A percentile compares a stretch with the other conserved stretches of the same genome.
Evolutionary conservation across 2,888 invertebrate species (phyloP).

Genomic region (Cryptocheilus praepositus): DNA sequence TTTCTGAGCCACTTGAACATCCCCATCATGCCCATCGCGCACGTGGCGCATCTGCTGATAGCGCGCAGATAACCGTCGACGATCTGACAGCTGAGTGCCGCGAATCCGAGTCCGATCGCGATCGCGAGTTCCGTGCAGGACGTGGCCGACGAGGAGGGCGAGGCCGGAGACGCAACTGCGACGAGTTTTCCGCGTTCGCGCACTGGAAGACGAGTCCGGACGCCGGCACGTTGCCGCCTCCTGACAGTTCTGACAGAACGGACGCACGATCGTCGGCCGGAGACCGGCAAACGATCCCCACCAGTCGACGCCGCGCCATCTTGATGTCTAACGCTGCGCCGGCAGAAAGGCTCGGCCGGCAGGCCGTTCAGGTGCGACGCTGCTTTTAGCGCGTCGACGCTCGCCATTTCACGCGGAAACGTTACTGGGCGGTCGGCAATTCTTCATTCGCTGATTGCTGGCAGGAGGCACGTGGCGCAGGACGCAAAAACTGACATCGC

Average conservation of each 20-base stretch:
- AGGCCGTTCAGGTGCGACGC: too few species aligned
- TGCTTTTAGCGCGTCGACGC: too few species aligned
- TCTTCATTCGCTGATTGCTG: too few species aligned
- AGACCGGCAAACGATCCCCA: slow-evolving; percentile 29
- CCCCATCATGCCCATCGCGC: slow-evolving; percentile 65
- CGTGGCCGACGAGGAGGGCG: slow-evolving; percentile 1
- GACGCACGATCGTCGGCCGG: slow-evolving; percentile 16
- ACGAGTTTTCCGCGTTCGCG: slow-evolving; percentile 22
- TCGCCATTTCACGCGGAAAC: too few species aligned
- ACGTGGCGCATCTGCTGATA: slow-evolving; percentile 43
- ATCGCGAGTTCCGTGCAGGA: too few species aligned
- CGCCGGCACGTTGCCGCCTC: slow-evolving; percentile 31
- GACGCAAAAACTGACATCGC: too few species aligned
- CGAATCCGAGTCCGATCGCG: slow-evolving; percentile 8
- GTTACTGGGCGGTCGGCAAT: too few species aligned
- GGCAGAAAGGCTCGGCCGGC: too few species aligned
- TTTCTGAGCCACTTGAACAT: slow-evolving; percentile 67
- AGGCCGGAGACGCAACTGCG: slow-evolving; percentile 18
- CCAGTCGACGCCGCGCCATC: slow-evolving; percentile 10
- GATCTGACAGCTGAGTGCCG: slow-evolving; percentile 25
- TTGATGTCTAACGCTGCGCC: too few species aligned
- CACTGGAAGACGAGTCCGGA: slow-evolving; percentile 20
- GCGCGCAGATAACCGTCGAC: slow-evolving; percentile 19
- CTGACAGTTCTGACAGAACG: slow-evolving; percentile 34
- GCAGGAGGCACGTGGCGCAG: too few species aligned